Base-by-base conservation (phyloP, 2,888 invertebrate genomes). In the Antheraea assamensis region DNA sequence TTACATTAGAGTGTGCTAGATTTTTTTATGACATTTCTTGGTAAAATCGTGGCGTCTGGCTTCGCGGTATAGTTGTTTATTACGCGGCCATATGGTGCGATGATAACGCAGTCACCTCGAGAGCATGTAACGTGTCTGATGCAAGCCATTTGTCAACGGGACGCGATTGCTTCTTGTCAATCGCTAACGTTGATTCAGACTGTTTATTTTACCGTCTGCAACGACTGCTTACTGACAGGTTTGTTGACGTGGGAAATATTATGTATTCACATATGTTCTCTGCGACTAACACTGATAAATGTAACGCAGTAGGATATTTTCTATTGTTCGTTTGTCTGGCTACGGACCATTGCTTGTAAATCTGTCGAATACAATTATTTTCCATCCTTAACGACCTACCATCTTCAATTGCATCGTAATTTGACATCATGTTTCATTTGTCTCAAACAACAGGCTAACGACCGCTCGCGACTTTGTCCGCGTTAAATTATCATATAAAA, bases 11-110 rank as follows among this genome's bases (percentile, higher is more conserved):
- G 75, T 66, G 73, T 71, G 78, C 77, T 79, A 78, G 80, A 70
- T 85, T 64, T 87, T 84, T 85, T 85, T 85, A 84, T 80, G 80
- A 76, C 72, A 74, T 73, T 86, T 86, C 87, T 81, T 78, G 80
- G 85, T 85, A 88, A 80, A 21, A 35, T 77, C 76, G 75, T 78
- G 78, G 79, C 77, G 78, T 78, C 81, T 81, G 78, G 79, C 81
- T 86, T 88, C 87, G 82, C 79, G 78, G 86, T 84, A 87, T 83
- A 84, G 84, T 85, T 80, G 85, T 86, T 82, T 68, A 68, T 68
- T 31, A n/a, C n/a, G n/a, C 35, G n/a, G 13, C 68, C 68, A 68
- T 68, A 68, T 68, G 68, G 68, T 35, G 21, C 35, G 15, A 3
- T 68, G n/a, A 68, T 68, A 68, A 68, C 35, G n/a, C 17, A 31